phyloP scores from a whole-genome alignment of 1,140 invertebrate species.

The Drosophila sturtevanti region DNA sequence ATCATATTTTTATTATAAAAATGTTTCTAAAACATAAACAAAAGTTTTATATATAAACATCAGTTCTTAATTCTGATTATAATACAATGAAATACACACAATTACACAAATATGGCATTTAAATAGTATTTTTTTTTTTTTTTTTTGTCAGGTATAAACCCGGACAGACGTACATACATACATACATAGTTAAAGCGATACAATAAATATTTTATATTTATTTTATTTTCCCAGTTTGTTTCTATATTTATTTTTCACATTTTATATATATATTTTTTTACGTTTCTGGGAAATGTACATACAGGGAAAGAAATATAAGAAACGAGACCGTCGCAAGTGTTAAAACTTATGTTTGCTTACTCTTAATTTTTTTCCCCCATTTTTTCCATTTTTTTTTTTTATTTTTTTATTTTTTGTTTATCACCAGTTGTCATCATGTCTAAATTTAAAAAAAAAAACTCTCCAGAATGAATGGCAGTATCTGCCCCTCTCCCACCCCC shows the following conservation, averaged over 20 bases:
- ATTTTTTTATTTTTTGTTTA: not conserved
- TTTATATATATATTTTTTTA: too few species aligned
- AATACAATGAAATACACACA: too few species aligned
- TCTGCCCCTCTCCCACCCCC: too few species aligned
- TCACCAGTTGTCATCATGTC: not conserved
- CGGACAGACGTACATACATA: not conserved
- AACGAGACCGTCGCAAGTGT: not conserved
- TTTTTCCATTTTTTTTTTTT: too few species aligned
- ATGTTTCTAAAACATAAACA: too few species aligned
- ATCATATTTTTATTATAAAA: too few species aligned
- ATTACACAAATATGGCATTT: not conserved
- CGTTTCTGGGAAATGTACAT: not conserved
- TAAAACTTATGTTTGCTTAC: constrained; percentile 6
- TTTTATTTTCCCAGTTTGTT: not conserved
- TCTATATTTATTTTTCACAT: not conserved
- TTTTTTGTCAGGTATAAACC: not conserved
- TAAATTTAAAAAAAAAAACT: not conserved
- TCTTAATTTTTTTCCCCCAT: not conserved
- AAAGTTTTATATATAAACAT: too few species aligned
- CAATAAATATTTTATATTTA: constrained; percentile 6
- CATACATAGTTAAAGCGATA: not conserved
- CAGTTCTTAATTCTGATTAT: too few species aligned
- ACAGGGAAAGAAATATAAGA: too few species aligned
- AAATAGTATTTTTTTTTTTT: not conserved
- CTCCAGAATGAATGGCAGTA: too few species aligned